Conservation (phyloP, 2,888 invertebrate genomes). For the Psylliodes chrysocephalus region DNA sequence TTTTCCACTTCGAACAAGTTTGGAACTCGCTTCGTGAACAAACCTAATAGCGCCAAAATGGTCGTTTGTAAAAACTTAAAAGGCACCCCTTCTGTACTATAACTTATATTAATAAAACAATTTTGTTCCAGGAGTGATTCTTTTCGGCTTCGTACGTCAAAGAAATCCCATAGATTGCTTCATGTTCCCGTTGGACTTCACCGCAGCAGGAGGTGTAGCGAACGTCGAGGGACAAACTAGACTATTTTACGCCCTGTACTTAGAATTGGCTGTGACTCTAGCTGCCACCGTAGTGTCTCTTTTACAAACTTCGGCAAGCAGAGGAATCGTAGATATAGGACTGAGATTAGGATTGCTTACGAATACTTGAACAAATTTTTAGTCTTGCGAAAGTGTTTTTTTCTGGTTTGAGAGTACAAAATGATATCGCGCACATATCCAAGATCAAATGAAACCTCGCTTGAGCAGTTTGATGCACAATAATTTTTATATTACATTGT, state of each 20-base stretch:
- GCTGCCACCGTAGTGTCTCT: conserved; percentile 71
- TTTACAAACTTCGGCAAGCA: conserved; percentile 69
- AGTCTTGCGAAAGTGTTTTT: background rate
- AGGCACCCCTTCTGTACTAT: no score
- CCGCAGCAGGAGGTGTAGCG: conserved; percentile 75
- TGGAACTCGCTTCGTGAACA: no score
- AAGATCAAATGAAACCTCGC: conserved; percentile 3
- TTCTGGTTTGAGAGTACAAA: conserved; percentile 11
- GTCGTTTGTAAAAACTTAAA: no score
- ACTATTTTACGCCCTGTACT: conserved; percentile 73
- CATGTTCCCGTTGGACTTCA: conserved; percentile 77
- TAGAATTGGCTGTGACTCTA: conserved; percentile 74
- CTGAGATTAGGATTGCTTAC: conserved; percentile 68
- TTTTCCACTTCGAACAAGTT: no score
- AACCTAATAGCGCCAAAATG: no score
- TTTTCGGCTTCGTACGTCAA: conserved; percentile 70
- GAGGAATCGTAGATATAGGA: conserved; percentile 68
- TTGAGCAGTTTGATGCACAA: background rate
- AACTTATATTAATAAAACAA: no score
- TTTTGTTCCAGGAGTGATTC: conserved; percentile 62
- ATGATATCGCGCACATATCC: conserved; percentile 22
- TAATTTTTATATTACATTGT: background rate
- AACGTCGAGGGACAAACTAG: conserved; percentile 69
- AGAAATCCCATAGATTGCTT: conserved; percentile 67
- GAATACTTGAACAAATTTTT: conserved; percentile 59